Percentiles rank a stretch among this genome's conserved stretches.
Conservation (phyloP, 1,140 invertebrate genomes). For the Thaumatotibia leucotreta region DNA sequence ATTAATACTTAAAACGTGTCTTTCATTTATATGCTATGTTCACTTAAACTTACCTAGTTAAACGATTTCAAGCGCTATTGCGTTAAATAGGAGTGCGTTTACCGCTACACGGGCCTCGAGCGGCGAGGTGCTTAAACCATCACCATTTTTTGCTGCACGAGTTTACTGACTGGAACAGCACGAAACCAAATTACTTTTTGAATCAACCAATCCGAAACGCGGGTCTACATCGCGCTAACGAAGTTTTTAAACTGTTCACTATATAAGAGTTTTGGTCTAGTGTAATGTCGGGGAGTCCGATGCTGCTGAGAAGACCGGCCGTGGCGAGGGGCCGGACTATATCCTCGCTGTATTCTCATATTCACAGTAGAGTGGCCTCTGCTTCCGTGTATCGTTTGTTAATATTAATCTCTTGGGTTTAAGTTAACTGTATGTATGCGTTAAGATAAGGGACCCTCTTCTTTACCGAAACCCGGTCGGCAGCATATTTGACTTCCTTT, state of each 20-base stretch:
- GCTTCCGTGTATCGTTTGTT: slow-evolving; percentile 72
- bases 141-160: slow-evolving; percentile 45
- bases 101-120: slow-evolving; percentile 19
- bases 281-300: slow-evolving; percentile 55
- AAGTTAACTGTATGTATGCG: slow-evolving; percentile 73
- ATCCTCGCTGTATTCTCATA: slow-evolving; percentile 57
- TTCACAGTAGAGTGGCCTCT: slow-evolving; percentile 64
- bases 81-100: neutral
- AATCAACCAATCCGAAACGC: slow-evolving; percentile 41
- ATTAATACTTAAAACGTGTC: neutral
- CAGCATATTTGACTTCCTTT: slow-evolving; percentile 70
- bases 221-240: slow-evolving; percentile 46
- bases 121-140: neutral
- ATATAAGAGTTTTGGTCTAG: slow-evolving; percentile 30
- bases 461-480: slow-evolving; percentile 56
- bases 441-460: slow-evolving; percentile 70
- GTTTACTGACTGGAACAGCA: slow-evolving; percentile 56
- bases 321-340: slow-evolving; percentile 67
- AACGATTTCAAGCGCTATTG: neutral
- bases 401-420: slow-evolving; percentile 66
- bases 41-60: neutral
- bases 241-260: slow-evolving; percentile 34
- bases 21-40: neutral
- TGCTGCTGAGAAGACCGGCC: slow-evolving; percentile 68
- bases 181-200: slow-evolving; percentile 26